Evolutionary conservation across 2,797 vertebrate genomes (phyloP).

Genomic region (Sciurus carolinensis): DNA sequence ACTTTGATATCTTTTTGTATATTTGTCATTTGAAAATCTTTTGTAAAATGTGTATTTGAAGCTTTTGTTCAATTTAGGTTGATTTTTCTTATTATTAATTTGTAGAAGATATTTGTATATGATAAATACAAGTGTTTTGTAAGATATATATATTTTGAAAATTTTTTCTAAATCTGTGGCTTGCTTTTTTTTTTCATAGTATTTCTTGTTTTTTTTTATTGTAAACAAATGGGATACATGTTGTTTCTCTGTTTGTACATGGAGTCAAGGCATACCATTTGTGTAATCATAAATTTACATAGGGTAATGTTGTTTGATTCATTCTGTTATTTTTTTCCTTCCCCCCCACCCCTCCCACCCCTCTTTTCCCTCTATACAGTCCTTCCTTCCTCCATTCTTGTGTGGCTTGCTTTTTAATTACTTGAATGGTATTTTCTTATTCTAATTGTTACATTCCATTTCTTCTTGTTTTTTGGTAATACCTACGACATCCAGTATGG

Average conservation of each 20-base stretch:
- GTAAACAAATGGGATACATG: too few species aligned
- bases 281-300: too few species aligned
- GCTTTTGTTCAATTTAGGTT: neutral
- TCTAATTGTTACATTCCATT: neutral
- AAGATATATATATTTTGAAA: neutral
- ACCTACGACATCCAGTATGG: neutral
- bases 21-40: neutral
- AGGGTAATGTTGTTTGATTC: too few species aligned
- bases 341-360: too few species aligned
- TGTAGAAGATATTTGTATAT: neutral
- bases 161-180: neutral
- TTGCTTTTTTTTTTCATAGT: neutral
- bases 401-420: neutral
- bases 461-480: neutral
- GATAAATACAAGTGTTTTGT: neutral
- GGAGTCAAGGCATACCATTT: too few species aligned
- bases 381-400: too few species aligned
- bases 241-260: too few species aligned
- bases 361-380: too few species aligned
- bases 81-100: neutral
- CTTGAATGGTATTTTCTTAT: neutral
- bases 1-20: neutral
- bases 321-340: too few species aligned
- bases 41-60: neutral
- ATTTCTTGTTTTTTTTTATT: too few species aligned